phyloP scores from a whole-genome alignment of 2,888 invertebrate genomes.

The Celastrina argiolus region DNA sequence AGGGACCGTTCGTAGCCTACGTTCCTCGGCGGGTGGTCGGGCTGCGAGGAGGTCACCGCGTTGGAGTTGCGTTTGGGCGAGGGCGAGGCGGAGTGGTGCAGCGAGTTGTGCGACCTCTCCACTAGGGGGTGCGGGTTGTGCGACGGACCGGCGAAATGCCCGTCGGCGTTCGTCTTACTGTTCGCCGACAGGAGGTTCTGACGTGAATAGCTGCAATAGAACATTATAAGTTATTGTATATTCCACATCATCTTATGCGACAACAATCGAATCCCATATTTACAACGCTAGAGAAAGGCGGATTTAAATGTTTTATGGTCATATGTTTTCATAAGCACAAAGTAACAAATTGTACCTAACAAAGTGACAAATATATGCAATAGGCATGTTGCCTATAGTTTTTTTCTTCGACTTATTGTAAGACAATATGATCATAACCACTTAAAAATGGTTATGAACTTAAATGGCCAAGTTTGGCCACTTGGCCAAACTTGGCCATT shows the following conservation, averaged over 20 bases:
- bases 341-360: neutral
- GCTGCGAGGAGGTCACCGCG: constrained; percentile 40
- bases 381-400: no score
- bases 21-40: constrained; percentile 47
- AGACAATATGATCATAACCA: no score
- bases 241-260: neutral
- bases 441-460: no score
- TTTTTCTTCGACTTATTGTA: no score
- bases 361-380: neutral
- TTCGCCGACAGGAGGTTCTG: constrained; percentile 89
- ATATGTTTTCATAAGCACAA: neutral
- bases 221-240: neutral
- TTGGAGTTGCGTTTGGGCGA: constrained; percentile 62
- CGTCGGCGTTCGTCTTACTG: constrained; percentile 84
- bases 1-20: constrained; percentile 60
- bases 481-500: no score
- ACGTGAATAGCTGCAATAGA: constrained; percentile 86
- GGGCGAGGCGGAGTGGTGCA: constrained; percentile 55
- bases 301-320: neutral
- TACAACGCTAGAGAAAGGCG: neutral
- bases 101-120: constrained; percentile 78
- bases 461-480: no score
- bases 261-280: neutral
- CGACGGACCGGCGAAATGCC: constrained; percentile 54
- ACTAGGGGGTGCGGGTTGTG: constrained; percentile 64